Percentiles rank a stretch among this genome's conserved stretches.
phyloP scores from a whole-genome alignment of 1,140 invertebrate species.

The Anastatus disparis region DNA sequence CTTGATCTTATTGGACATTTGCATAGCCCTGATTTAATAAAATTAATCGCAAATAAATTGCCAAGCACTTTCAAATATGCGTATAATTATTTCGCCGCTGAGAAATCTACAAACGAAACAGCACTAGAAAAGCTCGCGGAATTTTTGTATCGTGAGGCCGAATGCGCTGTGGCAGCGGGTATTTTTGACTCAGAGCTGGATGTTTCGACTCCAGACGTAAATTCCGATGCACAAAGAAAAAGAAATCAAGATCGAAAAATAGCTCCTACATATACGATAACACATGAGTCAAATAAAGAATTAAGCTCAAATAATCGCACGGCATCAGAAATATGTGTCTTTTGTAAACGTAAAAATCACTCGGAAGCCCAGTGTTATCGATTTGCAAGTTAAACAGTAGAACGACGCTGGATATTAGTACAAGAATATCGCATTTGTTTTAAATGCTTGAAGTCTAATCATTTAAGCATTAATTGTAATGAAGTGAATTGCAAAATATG shows the following conservation, averaged over 20 bases:
- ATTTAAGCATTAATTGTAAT: background rate
- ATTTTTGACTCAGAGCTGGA: background rate
- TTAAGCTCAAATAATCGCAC: too few species aligned
- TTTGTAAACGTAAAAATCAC: background rate
- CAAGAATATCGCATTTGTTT: background rate
- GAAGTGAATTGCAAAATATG: background rate
- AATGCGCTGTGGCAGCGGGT: background rate
- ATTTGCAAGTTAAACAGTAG: background rate
- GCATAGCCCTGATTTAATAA: background rate
- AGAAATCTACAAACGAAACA: background rate
- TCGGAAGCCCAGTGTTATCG: background rate
- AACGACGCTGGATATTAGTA: background rate
- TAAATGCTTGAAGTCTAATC: conserved; percentile 1
- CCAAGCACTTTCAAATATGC: conserved; percentile 40
- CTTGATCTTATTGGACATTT: background rate
- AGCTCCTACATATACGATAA: too few species aligned
- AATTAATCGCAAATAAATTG: background rate
- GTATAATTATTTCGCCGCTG: background rate
- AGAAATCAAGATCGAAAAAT: too few species aligned
- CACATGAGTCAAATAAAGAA: too few species aligned
- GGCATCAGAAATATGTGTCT: background rate
- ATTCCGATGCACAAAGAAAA: too few species aligned
- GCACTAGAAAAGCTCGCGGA: conserved; percentile 6
- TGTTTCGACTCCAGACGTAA: too few species aligned
- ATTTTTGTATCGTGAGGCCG: background rate